Base-by-base conservation (phyloP, 2,797 vertebrate genomes). In the Melanotaenia nigrans region DNA sequence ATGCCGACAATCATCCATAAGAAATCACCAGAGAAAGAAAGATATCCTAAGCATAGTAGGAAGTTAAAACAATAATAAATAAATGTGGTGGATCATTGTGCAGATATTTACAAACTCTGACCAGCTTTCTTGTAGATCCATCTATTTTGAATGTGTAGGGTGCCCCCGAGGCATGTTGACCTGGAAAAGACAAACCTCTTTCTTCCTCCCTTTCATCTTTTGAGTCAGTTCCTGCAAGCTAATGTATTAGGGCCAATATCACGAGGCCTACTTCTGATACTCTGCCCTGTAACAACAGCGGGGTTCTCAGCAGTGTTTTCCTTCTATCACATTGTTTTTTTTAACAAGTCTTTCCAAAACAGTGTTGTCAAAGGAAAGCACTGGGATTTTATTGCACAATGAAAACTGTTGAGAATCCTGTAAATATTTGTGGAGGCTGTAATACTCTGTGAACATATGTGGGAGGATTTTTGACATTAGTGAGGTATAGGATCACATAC, bases 81-180 rank as follows among this genome's bases (percentile, higher is more conserved):
- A 53, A 68, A 71, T 82, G 66, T 66, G 55, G 47, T 56, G 24
- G 73, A 77, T 83, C 57, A 84, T 81, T 82, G 77, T 81, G 77
- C 60, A 11, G 73, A 57, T 40, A n/a, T 89, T 85, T 66, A 82
- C 86, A 86, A 89, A 89, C 86, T 89, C 79, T 66, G 77, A 76
- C 69, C 82, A 76, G 80, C 73, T 78, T 81, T 79, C 75, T 77
- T 73, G 73, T 73, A 82, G 75, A 90, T 91, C 79, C 71, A 81
- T 92, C 85, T 91, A 84, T 92, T 93, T 90, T 89, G 77, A 85
- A 92, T 88, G 85, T 77, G 83, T 80, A 82, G 75, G 88, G 84
- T 85, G 88, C 92, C 90, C 92, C 73, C 69, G 92, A 93, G 93
- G 91, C 74, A 84, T 69, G 81, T 78, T 94, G 93, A 94, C 93